Evolutionary conservation across 2,113 vertebrate species (phyloP).

Genomic region (Protobothrops mucrosquamatus): DNA sequence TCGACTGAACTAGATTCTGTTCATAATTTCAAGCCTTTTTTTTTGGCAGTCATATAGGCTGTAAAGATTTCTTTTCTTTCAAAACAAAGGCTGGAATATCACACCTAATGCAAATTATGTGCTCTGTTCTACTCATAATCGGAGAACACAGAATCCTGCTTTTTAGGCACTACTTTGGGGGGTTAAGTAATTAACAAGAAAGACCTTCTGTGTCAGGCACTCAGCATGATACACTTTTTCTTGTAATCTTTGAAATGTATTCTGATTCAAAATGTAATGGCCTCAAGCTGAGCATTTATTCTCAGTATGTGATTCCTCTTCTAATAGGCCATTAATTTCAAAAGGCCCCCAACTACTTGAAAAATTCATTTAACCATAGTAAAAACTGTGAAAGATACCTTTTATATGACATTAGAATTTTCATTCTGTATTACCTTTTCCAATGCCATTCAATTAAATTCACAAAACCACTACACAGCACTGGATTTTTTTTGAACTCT

Average conservation of each 20-base stretch:
- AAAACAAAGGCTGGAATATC: not conserved
- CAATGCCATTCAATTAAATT: conserved; percentile 40
- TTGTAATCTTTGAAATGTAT: not conserved
- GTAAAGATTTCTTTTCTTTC: not conserved
- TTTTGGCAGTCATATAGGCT: not conserved
- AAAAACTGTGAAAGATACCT: not conserved
- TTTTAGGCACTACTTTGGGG: not conserved
- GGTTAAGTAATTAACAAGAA: not conserved
- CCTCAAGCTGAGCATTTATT: not conserved
- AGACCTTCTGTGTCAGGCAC: not conserved
- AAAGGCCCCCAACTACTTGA: not conserved
- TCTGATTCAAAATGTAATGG: conserved; percentile 19
- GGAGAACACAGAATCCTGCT: not conserved
- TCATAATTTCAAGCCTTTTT: not conserved
- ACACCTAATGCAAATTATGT: not conserved
- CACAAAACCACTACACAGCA: conserved; percentile 29
- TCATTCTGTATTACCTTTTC: conserved; percentile 35
- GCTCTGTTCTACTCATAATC: not conserved
- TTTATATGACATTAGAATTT: conserved; percentile 12
- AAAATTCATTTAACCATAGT: not conserved
- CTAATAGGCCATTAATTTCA: conserved; percentile 5
- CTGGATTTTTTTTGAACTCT: conserved; percentile 26
- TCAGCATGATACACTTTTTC: not conserved
- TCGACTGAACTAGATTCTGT: not conserved
- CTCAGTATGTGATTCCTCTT: not conserved